phyloP scores from a whole-genome alignment of 2,797 vertebrate genomes.

The Gadopsis marmoratus region DNA sequence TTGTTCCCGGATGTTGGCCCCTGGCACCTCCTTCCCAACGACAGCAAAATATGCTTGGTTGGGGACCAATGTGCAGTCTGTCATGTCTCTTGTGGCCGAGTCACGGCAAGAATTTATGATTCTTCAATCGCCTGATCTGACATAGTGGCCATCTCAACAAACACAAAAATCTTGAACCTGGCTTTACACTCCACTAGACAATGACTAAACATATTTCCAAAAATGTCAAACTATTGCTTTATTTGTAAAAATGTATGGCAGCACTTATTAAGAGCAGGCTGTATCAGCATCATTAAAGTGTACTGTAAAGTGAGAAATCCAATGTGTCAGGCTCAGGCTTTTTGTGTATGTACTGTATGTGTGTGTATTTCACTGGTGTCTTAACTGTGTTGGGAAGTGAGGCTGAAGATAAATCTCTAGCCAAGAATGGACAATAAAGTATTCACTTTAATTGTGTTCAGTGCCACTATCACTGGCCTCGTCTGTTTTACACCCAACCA shows the following conservation, averaged over 20 bases:
- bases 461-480: neutral
- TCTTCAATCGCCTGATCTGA: no score
- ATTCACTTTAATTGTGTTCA: slow-evolving; percentile 6
- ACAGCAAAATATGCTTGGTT: no score
- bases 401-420: neutral
- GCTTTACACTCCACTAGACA: neutral
- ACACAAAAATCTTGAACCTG: no score
- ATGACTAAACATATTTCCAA: neutral
- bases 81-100: no score
- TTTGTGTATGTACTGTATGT: neutral
- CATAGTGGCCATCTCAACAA: no score
- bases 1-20: no score
- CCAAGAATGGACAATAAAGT: slow-evolving; percentile 16
- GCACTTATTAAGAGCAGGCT: neutral
- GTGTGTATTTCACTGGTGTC: neutral
- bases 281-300: neutral
- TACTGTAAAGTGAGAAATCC: slow-evolving; percentile 14
- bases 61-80: no score
- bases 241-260: neutral
- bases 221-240: neutral
- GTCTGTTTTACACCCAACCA: slow-evolving; percentile 7
- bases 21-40: no score
- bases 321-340: neutral
- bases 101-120: no score
- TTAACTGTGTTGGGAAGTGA: neutral